Percentiles rank a stretch among this genome's conserved stretches.
These are phyloP conservation scores for Halocaridina rubra DNA, from an alignment of 2,888 invertebrate genomes.

Conservation along the genomic window DNA sequence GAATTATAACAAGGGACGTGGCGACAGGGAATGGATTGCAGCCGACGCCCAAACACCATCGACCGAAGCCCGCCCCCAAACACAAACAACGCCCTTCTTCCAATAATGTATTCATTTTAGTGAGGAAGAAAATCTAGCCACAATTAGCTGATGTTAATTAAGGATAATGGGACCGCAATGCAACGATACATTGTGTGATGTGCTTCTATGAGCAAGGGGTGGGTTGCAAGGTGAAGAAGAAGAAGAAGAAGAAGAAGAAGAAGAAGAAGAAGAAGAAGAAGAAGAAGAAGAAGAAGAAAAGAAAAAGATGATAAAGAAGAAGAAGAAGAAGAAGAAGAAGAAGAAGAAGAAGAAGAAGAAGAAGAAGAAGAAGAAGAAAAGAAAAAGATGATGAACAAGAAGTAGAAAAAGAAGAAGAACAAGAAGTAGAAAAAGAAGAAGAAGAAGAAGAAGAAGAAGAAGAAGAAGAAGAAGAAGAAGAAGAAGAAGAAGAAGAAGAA, in stretches of 20 bases:
- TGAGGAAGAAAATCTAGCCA: too few relatives aligned
- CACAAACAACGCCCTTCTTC: too few relatives aligned
- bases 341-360: neutral
- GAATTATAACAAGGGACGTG: too few relatives aligned
- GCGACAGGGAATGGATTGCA: too few relatives aligned
- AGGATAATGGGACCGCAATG: neutral
- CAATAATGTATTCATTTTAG: too few relatives aligned
- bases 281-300: constrained; percentile 5
- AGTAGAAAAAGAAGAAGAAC: too few relatives aligned
- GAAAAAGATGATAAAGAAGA: neutral
- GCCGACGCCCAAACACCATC: too few relatives aligned
- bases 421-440: too few relatives aligned
- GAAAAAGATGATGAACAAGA: too few relatives aligned
- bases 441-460: neutral
- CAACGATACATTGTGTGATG: neutral
- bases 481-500: neutral
- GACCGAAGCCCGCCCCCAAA: too few relatives aligned
- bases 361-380: neutral
- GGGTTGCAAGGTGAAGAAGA: neutral
- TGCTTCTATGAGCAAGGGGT: neutral
- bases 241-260: neutral
- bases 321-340: neutral
- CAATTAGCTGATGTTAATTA: too few relatives aligned
- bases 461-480: neutral
- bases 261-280: neutral